phyloP scores from a whole-genome alignment of 2,113 vertebrate genomes.

The Paradisaea rubra region DNA sequence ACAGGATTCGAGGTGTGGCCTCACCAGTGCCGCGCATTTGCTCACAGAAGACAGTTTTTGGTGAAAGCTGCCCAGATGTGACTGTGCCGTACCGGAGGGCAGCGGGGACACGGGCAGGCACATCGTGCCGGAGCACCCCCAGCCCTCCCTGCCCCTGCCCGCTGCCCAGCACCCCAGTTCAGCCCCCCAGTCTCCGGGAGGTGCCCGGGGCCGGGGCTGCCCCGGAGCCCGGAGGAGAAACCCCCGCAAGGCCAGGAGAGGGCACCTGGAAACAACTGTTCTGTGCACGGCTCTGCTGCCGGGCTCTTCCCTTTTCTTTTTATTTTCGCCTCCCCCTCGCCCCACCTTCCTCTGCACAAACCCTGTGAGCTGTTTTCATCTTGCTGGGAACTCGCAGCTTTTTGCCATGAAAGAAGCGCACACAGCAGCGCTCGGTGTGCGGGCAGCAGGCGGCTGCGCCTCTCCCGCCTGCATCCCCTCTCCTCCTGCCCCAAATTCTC shows the following conservation, averaged over 20 bases:
- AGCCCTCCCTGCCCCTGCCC: neutral
- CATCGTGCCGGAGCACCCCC: neutral
- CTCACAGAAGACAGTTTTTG: neutral
- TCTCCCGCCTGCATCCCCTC: neutral
- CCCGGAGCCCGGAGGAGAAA: neutral
- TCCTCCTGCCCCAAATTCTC: neutral
- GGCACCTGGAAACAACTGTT: constrained; percentile 14
- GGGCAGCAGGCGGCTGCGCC: neutral
- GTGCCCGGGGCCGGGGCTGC: neutral
- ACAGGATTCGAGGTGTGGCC: neutral
- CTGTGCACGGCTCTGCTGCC: neutral
- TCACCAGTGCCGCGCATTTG: neutral
- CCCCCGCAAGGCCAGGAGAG: constrained; percentile 10
- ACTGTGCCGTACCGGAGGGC: no score
- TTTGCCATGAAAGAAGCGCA: neutral
- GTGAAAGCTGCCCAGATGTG: neutral
- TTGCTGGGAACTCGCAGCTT: neutral
- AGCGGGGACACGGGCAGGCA: accelerated
- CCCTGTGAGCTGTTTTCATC: neutral
- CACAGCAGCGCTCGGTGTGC: neutral
- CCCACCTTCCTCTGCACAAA: neutral
- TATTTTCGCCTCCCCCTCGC: accelerated
- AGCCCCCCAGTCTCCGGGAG: no score
- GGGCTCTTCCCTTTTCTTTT: neutral
- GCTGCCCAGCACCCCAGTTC: neutral